phyloP scores from a whole-genome alignment of 2,888 invertebrate genomes.

The Drosophila merina region DNA sequence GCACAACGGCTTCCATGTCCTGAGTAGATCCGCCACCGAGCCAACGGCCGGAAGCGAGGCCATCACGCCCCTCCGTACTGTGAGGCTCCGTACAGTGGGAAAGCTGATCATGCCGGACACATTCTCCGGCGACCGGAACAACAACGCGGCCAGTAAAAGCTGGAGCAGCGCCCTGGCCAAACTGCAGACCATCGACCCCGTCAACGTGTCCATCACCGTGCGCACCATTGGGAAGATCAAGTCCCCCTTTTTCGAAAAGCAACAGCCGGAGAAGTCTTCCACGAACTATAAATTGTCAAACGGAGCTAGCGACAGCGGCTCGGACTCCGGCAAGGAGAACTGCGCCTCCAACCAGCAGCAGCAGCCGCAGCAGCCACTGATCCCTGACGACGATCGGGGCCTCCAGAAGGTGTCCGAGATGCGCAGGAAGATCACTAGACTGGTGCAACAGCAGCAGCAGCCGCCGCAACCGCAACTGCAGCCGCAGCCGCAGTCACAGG shows the following conservation, averaged over 20 bases:
- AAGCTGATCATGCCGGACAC: slow-evolving; percentile 80
- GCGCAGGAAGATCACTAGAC: slow-evolving; percentile 71
- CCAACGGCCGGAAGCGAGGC: slow-evolving; percentile 7
- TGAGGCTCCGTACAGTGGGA: slow-evolving; percentile 80
- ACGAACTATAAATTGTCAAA: slow-evolving; percentile 30
- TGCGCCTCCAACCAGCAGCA: slow-evolving; percentile 59
- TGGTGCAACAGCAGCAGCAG: slow-evolving; percentile 45
- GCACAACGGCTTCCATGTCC: slow-evolving; percentile 19
- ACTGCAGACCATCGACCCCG: slow-evolving; percentile 52
- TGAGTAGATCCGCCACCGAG: slow-evolving; percentile 43
- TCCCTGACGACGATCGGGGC: slow-evolving; percentile 17
- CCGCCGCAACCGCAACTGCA: slow-evolving; percentile 26
- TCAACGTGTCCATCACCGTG: slow-evolving; percentile 49
- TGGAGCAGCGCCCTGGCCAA: slow-evolving; percentile 46
- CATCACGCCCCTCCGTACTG: slow-evolving; percentile 46
- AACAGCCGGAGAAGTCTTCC: slow-evolving; percentile 64
- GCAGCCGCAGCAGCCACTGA: background rate
- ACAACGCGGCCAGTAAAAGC: slow-evolving; percentile 49
- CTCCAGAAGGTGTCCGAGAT: slow-evolving; percentile 65
- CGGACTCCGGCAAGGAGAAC: slow-evolving; percentile 83
- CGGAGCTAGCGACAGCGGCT: slow-evolving; percentile 63
- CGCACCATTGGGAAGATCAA: slow-evolving; percentile 83
- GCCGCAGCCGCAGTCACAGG: slow-evolving; percentile 32
- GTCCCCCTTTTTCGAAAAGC: slow-evolving; percentile 82
- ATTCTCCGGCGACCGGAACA: slow-evolving; percentile 77